Evolutionary conservation across 2,113 vertebrate genomes (phyloP), one percentile per base, ranked within the genome.

Genomic region (Hippocampus guttulatus): DNA sequence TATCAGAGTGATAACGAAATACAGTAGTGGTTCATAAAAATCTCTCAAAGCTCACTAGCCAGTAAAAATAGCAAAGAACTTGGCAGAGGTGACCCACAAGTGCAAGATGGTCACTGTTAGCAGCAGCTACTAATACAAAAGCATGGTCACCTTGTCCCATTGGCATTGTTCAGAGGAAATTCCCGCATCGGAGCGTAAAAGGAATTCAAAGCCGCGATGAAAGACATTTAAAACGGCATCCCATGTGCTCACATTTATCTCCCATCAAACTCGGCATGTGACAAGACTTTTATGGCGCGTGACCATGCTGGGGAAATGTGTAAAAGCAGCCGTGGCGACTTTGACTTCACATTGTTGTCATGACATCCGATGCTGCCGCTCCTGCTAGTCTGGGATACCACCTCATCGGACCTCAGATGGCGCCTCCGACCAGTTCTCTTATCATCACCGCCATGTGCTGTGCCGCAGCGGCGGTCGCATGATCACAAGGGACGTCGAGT

Each of bases 21-120:
- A 61, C 27, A 61, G 6, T 61, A 77, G 65, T 73, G 1, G 66
- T 52, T 47, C 16, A 64, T 71, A 76, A 64, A 74, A 49, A 54
- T 58, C 57, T 21, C 70, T 69, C 45, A n/a, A 27, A 69, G 0
- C 38, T 3, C 49, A 47, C 57, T 18, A 38, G 0, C 41, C 15
- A 41, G 43, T 77, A 81, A 66, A 81, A 71, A 86, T 77, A 84
- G 68, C 71, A n/a, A 61, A 67, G 47, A 55, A 41, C 69, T 71
- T 45, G 73, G 58, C 73, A 68, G 68, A 0, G 45, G 43, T 16
- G 49, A 40, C 0, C 67, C 9, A 12, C 63, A 25, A 63, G 69
- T 8, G 52, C 38, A 47, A 76, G 70, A 67, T 18, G 63, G 64
- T 5, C 7, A 1, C 49, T 40, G 58, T 72, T 51, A 58, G 64